These are phyloP conservation scores for Pogonomyrmex barbatus DNA, from an alignment of 1,140 invertebrate species.

Conservation along the genomic window DNA sequence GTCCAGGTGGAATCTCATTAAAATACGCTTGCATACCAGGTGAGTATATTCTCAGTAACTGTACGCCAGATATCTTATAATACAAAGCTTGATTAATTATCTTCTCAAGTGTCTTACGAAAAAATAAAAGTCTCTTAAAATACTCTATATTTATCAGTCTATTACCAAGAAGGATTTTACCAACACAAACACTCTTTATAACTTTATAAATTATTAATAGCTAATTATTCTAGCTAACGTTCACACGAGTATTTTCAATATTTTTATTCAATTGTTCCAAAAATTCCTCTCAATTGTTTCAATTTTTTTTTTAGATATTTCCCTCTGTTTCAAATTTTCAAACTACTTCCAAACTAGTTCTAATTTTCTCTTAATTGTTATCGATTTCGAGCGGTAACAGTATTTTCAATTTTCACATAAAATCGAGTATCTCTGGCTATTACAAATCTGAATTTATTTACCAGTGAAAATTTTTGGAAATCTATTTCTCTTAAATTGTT, in stretches of 20 bases:
- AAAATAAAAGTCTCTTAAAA: background rate
- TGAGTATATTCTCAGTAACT: constrained; percentile 63
- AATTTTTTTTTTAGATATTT: background rate
- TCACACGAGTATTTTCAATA: background rate
- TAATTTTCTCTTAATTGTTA: background rate
- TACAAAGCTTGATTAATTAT: constrained; percentile 3
- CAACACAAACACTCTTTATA: background rate
- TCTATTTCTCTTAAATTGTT: background rate
- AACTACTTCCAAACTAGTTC: background rate
- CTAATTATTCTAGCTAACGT: background rate
- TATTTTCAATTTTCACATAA: background rate
- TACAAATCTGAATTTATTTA: constrained; percentile 19
- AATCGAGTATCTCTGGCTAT: background rate
- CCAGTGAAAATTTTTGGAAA: background rate
- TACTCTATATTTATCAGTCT: background rate
- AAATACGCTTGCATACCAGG: constrained; percentile 85
- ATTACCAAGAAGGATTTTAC: background rate
- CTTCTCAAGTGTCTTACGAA: background rate
- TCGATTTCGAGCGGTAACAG: background rate
- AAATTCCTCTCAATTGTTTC: background rate
- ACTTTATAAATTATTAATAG: background rate
- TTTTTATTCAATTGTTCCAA: background rate
- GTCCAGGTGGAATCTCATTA: constrained; percentile 80
- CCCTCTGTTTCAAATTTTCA: no score
- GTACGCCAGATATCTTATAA: background rate